A percentile compares a stretch with the other conserved stretches of the same genome.
These are phyloP conservation scores for Chloroclystis v-ata DNA, from an alignment of 2,888 invertebrate species.

Conservation along the genomic window DNA sequence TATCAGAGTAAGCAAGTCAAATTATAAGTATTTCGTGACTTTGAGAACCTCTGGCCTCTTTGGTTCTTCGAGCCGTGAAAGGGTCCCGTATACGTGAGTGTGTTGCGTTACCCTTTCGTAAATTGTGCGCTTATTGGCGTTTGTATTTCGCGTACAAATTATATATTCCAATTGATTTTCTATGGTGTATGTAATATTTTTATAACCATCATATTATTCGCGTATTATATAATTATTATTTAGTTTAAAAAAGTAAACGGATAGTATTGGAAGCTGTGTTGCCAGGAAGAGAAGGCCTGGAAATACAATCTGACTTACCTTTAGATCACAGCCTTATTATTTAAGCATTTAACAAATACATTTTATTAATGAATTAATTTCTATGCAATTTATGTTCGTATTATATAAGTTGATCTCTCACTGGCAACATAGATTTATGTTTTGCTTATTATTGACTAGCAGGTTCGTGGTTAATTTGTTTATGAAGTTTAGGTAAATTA, in stretches of 20 bases:
- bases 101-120: conserved; percentile 10
- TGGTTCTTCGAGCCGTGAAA: background rate
- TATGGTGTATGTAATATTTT: conserved; percentile 28
- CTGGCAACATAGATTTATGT: conserved; percentile 51
- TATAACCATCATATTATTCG: conserved; percentile 40
- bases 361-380: conserved; percentile 15
- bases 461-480: conserved; percentile 58
- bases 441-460: conserved; percentile 45
- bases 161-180: conserved; percentile 47
- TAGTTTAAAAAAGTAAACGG: conserved; percentile 49
- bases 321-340: conserved; percentile 18
- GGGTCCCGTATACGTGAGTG: conserved; percentile 13
- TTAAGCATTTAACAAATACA: conserved; percentile 36
- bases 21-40: conserved; percentile 20
- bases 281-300: conserved; percentile 34
- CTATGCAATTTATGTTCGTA: conserved; percentile 17
- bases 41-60: background rate
- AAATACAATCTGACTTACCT: too few relatives aligned
- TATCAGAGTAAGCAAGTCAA: conserved; percentile 22
- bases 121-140: conserved; percentile 28
- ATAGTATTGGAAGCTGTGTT: conserved; percentile 36
- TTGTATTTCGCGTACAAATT: conserved; percentile 23
- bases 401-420: conserved; percentile 27
- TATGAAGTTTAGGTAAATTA: conserved; percentile 73
- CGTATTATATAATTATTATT: conserved; percentile 48